Evolutionary conservation across 2,113 vertebrate genomes (phyloP), one percentile per base, ranked within the genome.

Genomic region (Erinaceus europaeus): DNA sequence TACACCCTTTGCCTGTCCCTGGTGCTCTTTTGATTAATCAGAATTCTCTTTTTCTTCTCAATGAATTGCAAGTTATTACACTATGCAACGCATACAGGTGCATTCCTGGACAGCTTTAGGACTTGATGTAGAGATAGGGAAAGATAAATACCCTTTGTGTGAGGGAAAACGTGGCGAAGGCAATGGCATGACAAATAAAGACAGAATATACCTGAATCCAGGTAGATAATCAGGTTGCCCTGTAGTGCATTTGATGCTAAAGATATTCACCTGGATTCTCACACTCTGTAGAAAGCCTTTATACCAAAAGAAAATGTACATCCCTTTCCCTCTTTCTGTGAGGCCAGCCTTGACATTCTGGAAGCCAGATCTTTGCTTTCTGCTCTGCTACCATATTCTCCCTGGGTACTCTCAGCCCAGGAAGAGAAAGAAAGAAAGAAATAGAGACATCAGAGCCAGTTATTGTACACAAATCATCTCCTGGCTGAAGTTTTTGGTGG

Each of bases 381-480:
- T 29, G 64, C 34, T 72, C 89, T 86, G 34, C 77, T 50, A 46
- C 88, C 44, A 62, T 50, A 80, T 73, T 77, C 86, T 86, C 90
- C 94, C 95, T 90, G 94, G 91, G 82, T 94, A 96, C 95, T 97
- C 95, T 94, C 91, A 96, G 90, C 93, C 68, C 85, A 93, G 89
- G 92, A 96, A 96, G 96, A 96, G 96, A n/a, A n/a, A n/a, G n/a
- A n/a, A n/a, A n/a, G n/a, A n/a, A n/a, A n/a, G n/a, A n/a, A n/a
- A n/a, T n/a, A n/a, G n/a, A n/a, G n/a, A n/a, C n/a, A 89, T 96
- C 94, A 93, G 93, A 95, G 92, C 94, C 94, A 87, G 96, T 96
- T 97, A 97, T 97, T 98, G 97, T 96, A 95, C 97, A 99, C 98
- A 98, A 98, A 99, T 99, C 98, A 99, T 97, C 97, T 67, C 90